Base-by-base conservation (phyloP, 64 coral and sea anemone species). In the Actinia equina region DNA sequence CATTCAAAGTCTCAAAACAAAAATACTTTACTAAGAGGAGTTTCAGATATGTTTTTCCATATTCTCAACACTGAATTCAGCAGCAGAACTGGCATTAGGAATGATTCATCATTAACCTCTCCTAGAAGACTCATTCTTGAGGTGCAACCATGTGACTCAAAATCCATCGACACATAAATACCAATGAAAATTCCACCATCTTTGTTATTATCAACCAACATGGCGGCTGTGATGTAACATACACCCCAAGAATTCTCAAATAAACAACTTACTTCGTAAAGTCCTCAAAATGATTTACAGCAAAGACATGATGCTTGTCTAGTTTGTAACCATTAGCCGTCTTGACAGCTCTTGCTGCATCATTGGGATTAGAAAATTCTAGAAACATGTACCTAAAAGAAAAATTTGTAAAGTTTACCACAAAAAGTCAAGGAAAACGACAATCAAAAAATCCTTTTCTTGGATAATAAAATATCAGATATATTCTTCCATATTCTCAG, bases 251-350 rank as follows among this genome's bases (percentile, higher is more conserved):
- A 37, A 57, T 57, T 57, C 55, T 57, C 6, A 16, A 57, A 2
- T n/a, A 57, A 12, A 12, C 4, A 19, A 45, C 95, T 94, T 79
- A 98, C 97, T 89, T 99, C 57, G 86, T 87, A 95, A 99, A 99
- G 59, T 95, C 93, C 19, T 92, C 90, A 93, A 99, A 99, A 78
- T 92, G 91, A 85, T 99, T 99, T 15, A 99, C 97, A 87, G 93
- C 93, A 95, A 99, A 99, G 54, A 99, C 93, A 41, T 99, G 97
- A 52, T 99, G 97, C 30, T 99, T 99, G 78, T 99, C 97, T 59
- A 99, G 80, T 27, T 99, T 99, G 83, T 99, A 99, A 9, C 97
- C 97, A 95, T 99, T 99, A 4, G 97, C 97, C 79, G 93, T 99
- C 63, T 99, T 99, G 2, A 99, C 90, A 20, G 97, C 97, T 74